phyloP scores from a whole-genome alignment of 2,113 vertebrate species.

The Odocoileus hemionus region DNA sequence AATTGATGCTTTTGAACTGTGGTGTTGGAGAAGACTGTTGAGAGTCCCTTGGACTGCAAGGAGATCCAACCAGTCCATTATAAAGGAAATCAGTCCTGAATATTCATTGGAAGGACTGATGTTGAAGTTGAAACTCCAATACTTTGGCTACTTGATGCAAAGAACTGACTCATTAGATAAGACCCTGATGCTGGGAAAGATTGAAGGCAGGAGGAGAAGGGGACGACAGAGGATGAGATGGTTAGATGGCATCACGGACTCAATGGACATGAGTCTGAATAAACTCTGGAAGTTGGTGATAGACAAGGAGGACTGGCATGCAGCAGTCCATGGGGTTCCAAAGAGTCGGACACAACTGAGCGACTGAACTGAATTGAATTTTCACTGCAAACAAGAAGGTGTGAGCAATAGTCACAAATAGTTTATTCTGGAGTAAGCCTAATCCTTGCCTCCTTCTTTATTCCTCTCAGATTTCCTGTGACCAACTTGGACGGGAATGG shows the following conservation, averaged over 20 bases:
- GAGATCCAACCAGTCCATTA: neutral
- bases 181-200: neutral
- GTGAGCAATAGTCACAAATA: neutral
- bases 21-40: neutral
- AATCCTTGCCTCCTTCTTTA: neutral
- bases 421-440: neutral
- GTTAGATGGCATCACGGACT: neutral
- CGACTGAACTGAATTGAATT: neutral
- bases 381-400: neutral
- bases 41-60: neutral
- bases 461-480: neutral
- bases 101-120: neutral
- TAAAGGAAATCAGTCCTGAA: neutral
- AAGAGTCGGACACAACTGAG: neutral
- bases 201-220: fast-evolving
- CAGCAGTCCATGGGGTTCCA: neutral
- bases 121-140: neutral
- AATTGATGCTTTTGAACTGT: neutral
- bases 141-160: neutral
- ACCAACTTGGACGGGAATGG: neutral
- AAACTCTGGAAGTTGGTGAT: neutral
- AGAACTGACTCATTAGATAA: neutral
- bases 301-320: neutral
- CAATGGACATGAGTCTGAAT: neutral
- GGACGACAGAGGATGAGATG: neutral